Base-by-base conservation (phyloP, 2,797 vertebrate species). In the Menidia menidia region DNA sequence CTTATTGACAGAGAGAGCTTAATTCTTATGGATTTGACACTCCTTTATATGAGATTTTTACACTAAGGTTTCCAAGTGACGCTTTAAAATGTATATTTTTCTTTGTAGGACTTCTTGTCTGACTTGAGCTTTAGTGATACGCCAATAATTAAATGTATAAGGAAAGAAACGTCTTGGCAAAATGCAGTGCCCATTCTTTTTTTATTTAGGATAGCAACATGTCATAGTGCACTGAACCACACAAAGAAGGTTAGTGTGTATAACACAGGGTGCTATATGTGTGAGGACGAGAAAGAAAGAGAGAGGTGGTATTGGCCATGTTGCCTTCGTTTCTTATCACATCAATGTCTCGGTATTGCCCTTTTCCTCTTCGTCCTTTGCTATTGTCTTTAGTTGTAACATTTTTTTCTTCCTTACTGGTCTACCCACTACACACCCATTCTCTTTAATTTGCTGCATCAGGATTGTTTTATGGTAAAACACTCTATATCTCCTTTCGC, bases 311-410 rank as follows among this genome's bases (percentile, higher is more conserved):
- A 77, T 63, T 71, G 64, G 56, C 74, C 67, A 69, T 78, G 78
- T 77, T 88, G 75, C 83, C 69, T 83, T 88, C 78, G 63, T 80
- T 86, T 88, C 80, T 75, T 65, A 84, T 89, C 88, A 88, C 78
- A 87, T 88, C 85, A 89, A 60, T 64, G 71, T 66, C 60, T 65
- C 44, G 51, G 72, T 41, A 63, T 66, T 83, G 82, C 75, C 80
- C 78, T 81, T 88, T 89, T 78, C 47, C 64, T 73, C 64, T 82
- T 69, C 1, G 3, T 57, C 67, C 59, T 50, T 63, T 77, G 19
- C 62, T 66, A 56, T 63, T 53, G 60, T 75, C 48, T 68, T 35
- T 50, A 11, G 67, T 44, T 70, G 71, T 62, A 78, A 48, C 70
- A 78, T 72, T 41, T 19, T 60, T 51, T 60, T 30, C 58, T 32